Conservation (phyloP, 2,888 invertebrate species). For the Tenthredo notha region DNA sequence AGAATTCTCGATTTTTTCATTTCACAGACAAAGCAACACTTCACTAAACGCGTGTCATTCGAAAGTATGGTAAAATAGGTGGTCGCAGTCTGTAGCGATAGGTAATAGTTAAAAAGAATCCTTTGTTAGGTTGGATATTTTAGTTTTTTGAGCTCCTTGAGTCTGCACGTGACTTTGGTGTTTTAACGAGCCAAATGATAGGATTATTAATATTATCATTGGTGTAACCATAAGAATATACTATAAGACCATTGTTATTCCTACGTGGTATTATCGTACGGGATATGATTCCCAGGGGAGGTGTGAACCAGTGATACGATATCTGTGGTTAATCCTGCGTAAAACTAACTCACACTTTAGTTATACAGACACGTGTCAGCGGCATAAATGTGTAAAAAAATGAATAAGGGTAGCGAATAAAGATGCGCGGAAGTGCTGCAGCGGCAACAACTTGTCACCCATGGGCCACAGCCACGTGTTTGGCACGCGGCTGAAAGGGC, state of each 20-base stretch:
- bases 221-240: background rate
- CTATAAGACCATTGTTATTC: background rate
- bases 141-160: slow-evolving; percentile 38
- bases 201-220: slow-evolving; percentile 43
- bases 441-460: slow-evolving; percentile 9
- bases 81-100: background rate
- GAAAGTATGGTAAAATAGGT: slow-evolving; percentile 9
- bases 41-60: slow-evolving; percentile 22
- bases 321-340: slow-evolving; percentile 34
- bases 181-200: slow-evolving; percentile 36
- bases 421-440: slow-evolving; percentile 22
- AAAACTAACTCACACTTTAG: slow-evolving; percentile 32
- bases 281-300: slow-evolving; percentile 20
- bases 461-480: slow-evolving; percentile 34
- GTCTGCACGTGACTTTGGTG: slow-evolving; percentile 43
- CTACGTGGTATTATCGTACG: slow-evolving; percentile 25
- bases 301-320: slow-evolving; percentile 37
- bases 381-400: slow-evolving; percentile 19
- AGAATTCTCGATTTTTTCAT: background rate
- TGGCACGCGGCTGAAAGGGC: slow-evolving; percentile 43
- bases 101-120: slow-evolving; percentile 6
- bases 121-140: background rate
- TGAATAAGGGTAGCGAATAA: slow-evolving; percentile 24
- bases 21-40: slow-evolving; percentile 21
- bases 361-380: background rate